Conservation (phyloP, 1,140 invertebrate species). For the Drosophila fuyamai region DNA sequence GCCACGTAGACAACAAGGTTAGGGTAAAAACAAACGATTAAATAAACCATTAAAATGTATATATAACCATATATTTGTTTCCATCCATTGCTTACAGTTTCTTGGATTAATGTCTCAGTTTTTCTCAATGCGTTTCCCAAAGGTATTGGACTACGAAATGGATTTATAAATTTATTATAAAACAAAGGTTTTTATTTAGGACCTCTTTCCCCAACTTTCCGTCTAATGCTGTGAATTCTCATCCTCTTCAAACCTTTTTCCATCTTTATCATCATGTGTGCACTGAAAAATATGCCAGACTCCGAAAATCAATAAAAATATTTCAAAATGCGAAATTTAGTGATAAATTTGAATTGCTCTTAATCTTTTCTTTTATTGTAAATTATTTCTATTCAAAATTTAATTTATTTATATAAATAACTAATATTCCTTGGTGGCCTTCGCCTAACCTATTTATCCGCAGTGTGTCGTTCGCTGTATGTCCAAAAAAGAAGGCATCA, state of each 20-base stretch:
- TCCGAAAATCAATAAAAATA: neutral
- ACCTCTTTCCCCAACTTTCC: neutral
- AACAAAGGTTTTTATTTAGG: constrained; percentile 16
- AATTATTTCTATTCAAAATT: too few species aligned
- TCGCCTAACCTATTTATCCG: too few species aligned
- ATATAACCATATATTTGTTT: too few species aligned
- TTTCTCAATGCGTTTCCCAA: neutral
- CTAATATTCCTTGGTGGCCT: too few species aligned
- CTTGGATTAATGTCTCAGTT: too few species aligned
- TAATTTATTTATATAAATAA: too few species aligned
- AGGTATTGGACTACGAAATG: constrained; percentile 25
- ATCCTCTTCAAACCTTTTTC: neutral
- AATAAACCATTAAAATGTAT: too few species aligned
- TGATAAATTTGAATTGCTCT: too few species aligned
- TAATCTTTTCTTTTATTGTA: too few species aligned
- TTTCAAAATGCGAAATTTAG: neutral
- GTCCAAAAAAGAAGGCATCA: constrained; percentile 8
- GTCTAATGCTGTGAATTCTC: neutral
- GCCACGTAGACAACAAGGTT: too few species aligned
- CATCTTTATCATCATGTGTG: neutral
- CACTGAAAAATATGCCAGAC: neutral
- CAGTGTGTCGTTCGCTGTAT: neutral
- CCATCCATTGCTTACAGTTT: neutral
- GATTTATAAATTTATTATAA: constrained; percentile 65
- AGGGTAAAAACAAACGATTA: too few species aligned